Conservation (phyloP, 2,113 vertebrate genomes). For the Trichomycterus rosablanca region DNA sequence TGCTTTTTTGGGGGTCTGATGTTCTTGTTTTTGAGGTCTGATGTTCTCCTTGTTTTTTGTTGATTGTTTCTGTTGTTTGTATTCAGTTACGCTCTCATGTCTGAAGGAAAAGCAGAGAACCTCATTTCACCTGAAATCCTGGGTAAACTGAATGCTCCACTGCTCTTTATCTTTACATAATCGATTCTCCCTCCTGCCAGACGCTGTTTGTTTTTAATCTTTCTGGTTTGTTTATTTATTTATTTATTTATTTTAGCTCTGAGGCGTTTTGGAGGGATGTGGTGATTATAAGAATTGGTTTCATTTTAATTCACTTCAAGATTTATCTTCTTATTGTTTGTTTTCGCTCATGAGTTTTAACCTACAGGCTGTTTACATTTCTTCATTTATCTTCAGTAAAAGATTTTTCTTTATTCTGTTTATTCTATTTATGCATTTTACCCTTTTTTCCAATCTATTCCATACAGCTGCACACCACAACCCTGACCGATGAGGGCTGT, state of each 20-base stretch:
- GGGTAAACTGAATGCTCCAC: not conserved
- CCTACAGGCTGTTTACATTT: not conserved
- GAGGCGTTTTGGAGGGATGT: not conserved
- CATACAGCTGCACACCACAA: no score
- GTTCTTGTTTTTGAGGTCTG: no score
- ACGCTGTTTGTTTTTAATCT: constrained; percentile 22
- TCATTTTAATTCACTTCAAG: not conserved
- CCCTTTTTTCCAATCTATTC: no score
- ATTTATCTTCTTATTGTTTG: not conserved
- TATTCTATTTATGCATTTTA: no score
- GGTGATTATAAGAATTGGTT: not conserved
- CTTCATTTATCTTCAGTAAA: no score
- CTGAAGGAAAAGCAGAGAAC: constrained; percentile 1
- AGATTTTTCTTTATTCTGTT: no score
- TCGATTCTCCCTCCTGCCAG: constrained; percentile 20
- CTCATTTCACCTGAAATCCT: constrained; percentile 7
- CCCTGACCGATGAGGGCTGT: no score
- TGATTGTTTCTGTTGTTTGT: not conserved
- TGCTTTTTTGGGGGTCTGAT: no score
- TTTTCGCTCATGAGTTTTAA: no score
- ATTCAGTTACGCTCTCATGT: not conserved
- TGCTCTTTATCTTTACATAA: constrained; percentile 4
- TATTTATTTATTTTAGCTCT: constrained; percentile 6
- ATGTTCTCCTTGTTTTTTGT: no score
- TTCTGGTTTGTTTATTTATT: no score